Evolutionary conservation across 1,140 invertebrate genomes (phyloP), one percentile per base, ranked within the genome.

Genomic region (Hestina assimilis): DNA sequence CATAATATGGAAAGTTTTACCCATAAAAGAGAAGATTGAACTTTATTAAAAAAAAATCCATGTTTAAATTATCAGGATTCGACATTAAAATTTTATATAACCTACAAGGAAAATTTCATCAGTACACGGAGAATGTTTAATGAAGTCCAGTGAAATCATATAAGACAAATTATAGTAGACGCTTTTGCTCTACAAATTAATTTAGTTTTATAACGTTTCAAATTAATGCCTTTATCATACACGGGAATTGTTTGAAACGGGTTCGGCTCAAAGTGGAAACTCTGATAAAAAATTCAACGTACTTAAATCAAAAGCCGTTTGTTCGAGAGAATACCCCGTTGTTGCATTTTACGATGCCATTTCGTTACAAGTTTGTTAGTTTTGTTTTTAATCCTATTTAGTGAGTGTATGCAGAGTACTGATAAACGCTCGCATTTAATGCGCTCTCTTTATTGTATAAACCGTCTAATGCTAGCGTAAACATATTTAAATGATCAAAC

Each of bases 301-400:
- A 42, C 50, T 72, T 72, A 67, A 75, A 75, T 75, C 63, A 67
- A 72, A 69, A 67, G 48, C 62, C 38, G 43, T 67, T 63, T 53
- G 63, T 53, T 50, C 31, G 57, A 60, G 55, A 55, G 58, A 52
- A 56, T 61, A 53, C 45, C 52, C 47, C 47, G 52, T 48, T 53
- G 61, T 60, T 51, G 41, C 57, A 47, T 65, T 60, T 65, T 64
- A 64, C 57, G 57, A 60, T 40, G 47, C 41, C 56, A 47, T 65
- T 64, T 60, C 57, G 63, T 57, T 60, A 56, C 57, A 60, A 60
- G 62, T 65, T 65, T 60, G 62, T 65, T 65, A 65, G 51, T 65
- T 54, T 65, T 57, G 57, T 65, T 65, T 64, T 65, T 65, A 65
- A 65, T 60, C 53, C 62, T 65, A 65, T 60, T 65, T 60, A 60